Evolutionary conservation across 1,140 invertebrate genomes (phyloP), one percentile per base, ranked within the genome.

Genomic region (Drosophila baimaii): DNA sequence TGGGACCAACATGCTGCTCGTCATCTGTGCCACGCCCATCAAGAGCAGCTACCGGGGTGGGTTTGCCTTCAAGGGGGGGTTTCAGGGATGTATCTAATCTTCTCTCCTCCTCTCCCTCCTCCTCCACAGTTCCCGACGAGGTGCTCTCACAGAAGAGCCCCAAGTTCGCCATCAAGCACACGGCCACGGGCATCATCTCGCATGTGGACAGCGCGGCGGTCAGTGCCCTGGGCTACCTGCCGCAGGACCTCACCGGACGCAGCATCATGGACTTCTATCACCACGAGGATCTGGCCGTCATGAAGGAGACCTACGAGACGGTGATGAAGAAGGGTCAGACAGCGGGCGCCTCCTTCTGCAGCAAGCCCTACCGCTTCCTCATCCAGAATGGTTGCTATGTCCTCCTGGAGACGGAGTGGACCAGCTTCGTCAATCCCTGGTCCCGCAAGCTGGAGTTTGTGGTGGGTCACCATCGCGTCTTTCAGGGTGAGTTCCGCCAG

Each of bases 361-460:
- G 96, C 82, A 96, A 96, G 82, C 95, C 96, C 4, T 95, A 95
- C 81, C 57, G 91, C 65, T 96, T 98, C 91, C 93, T 95, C 46
- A 95, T 95, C 25, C 95, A 97, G 88, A 98, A 98, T 92, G 97
- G 97, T 1, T 95, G 95, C 75, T 98, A 95, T 90, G 94, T 97
- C 35, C 94, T 95, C 47, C 92, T 98, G 33, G 96, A 98, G 92
- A 98, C 97, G 0, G 97, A 98, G 92, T 99, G 97, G 97, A 97
- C 97, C 0, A 96, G 96, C 64, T 98, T 98, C 92, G 94, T 98
- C 31, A 98, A 98, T 94, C 98, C 98, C 0, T 99, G 98, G 98
- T 96, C 96, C 1, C 94, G 94, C 86, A 96, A 96, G 92, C 93
- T 99, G 55, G 98, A 99, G 89, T 98, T 98, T 93, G 95, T 99